Percentiles rank a stretch among this genome's conserved stretches.
phyloP scores from a whole-genome alignment of 2,113 vertebrate genomes.

The Ammospiza caudacuta region DNA sequence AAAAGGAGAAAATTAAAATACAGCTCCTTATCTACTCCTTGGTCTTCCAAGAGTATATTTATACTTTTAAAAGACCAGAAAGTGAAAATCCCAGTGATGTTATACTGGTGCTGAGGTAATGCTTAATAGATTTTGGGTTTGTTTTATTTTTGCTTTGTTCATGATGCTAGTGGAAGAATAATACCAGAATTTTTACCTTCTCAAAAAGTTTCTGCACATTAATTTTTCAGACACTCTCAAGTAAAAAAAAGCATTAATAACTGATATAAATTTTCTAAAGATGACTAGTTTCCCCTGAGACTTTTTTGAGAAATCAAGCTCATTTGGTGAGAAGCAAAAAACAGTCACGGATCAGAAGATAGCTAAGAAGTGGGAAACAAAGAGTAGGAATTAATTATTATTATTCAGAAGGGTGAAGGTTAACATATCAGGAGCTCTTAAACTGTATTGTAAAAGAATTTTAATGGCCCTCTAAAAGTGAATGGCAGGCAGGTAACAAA shows the following conservation, averaged over 20 bases:
- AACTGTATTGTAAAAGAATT: background rate
- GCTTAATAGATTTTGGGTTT: background rate
- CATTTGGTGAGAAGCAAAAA: background rate
- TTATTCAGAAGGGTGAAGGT: constrained; percentile 8
- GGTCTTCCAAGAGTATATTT: background rate
- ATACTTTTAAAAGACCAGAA: background rate
- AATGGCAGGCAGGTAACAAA: background rate
- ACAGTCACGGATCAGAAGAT: background rate
- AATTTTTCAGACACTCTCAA: background rate
- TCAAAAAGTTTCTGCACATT: background rate
- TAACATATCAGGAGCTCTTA: background rate
- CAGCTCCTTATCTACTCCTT: background rate
- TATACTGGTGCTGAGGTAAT: background rate
- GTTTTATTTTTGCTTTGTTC: background rate
- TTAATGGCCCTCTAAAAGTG: background rate
- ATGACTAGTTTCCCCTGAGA: background rate
- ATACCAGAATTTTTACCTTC: background rate
- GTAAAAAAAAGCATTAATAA: background rate
- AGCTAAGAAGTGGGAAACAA: constrained; percentile 11
- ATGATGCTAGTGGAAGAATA: background rate
- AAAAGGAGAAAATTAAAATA: background rate
- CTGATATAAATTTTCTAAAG: background rate
- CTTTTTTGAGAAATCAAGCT: background rate
- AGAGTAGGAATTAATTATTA: background rate
- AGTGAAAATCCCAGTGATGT: background rate